These are phyloP conservation scores for Thecocarcelia acutangulata DNA, from an alignment of 2,888 invertebrate genomes.

Conservation along the genomic window DNA sequence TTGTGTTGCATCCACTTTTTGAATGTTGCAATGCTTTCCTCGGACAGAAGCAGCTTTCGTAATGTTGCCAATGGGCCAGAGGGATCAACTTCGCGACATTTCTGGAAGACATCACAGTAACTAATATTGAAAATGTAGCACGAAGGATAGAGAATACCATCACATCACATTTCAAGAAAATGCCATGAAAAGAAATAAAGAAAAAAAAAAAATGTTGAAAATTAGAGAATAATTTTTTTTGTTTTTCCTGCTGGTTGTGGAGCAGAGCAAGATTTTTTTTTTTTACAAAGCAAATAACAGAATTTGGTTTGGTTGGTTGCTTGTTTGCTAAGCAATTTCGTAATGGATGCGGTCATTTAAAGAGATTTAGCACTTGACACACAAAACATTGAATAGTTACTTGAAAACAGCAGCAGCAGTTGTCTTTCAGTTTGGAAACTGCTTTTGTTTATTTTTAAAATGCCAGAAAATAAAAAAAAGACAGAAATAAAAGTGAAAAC, in stretches of 20 bases:
- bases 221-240: constrained; percentile 1
- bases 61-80: constrained; percentile 95
- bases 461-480: no score
- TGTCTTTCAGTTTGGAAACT: constrained; percentile 11
- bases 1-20: constrained; percentile 93
- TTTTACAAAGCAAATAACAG: constrained; percentile 1
- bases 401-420: not conserved
- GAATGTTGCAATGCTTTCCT: constrained; percentile 94
- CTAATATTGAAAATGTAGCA: constrained; percentile 74
- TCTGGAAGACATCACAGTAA: constrained; percentile 86
- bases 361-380: constrained; percentile 64
- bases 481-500: constrained; percentile 64
- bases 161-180: constrained; percentile 1
- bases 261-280: constrained; percentile 41
- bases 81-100: constrained; percentile 95
- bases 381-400: constrained; percentile 36
- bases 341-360: constrained; percentile 63
- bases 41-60: constrained; percentile 91
- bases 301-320: constrained; percentile 22
- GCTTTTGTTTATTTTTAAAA: not conserved
- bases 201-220: constrained; percentile 50
- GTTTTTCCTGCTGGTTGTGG: constrained; percentile 36
- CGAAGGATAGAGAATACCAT: not conserved
- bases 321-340: constrained; percentile 61
- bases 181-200: constrained; percentile 41